A percentile compares a stretch with the other conserved stretches of the same genome.
phyloP scores from a whole-genome alignment of 2,888 invertebrate species.

The Lasioglossum lativentre region DNA sequence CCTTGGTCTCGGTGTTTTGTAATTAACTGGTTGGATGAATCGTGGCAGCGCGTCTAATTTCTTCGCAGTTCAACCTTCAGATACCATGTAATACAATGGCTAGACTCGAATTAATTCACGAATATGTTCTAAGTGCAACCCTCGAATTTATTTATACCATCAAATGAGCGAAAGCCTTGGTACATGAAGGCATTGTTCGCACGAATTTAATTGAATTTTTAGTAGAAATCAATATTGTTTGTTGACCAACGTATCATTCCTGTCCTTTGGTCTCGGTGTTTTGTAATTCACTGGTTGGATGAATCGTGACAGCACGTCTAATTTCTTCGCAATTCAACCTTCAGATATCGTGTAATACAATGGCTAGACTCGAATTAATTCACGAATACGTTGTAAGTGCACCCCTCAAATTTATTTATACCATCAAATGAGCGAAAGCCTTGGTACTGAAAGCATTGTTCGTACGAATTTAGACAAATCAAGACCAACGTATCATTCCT shows the following conservation, averaged over 20 bases:
- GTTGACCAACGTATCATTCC: not conserved
- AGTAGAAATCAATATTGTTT: too few species aligned
- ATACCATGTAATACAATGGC: not conserved
- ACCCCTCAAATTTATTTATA: not conserved
- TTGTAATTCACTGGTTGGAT: slow-evolving; percentile 36
- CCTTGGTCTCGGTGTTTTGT: not conserved
- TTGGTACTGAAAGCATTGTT: too few species aligned
- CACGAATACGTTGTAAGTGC: not conserved
- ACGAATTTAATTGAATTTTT: too few species aligned
- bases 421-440: too few species aligned
- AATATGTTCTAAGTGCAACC: not conserved
- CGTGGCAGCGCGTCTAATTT: not conserved
- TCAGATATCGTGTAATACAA: not conserved
- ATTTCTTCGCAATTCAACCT: not conserved
- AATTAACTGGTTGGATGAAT: slow-evolving; percentile 35
- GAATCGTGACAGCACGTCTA: not conserved
- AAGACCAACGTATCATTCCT: not conserved
- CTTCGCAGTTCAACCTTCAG: not conserved
- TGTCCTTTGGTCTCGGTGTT: not conserved
- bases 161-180: too few species aligned
- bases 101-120: not conserved
- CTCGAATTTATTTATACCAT: not conserved
- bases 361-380: not conserved
- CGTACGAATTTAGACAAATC: not conserved
- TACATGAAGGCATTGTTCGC: too few species aligned